Evolutionary conservation across 1,140 invertebrate genomes (phyloP).

Genomic region (Atta colombica): DNA sequence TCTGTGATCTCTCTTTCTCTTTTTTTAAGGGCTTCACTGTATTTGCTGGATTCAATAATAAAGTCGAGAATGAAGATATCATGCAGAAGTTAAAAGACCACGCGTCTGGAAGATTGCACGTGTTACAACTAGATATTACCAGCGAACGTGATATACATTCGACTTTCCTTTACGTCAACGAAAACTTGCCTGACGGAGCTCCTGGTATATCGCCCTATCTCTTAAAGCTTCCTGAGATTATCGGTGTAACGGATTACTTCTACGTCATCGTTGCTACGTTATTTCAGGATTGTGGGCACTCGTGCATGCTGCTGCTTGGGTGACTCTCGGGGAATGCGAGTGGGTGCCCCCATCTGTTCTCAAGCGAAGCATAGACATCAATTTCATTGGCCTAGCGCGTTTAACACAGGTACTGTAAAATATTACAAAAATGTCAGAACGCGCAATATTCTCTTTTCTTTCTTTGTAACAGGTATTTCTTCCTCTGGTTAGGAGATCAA

Average conservation of each 20-base stretch:
- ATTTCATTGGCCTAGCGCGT: slow-evolving; percentile 92
- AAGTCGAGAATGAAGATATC: slow-evolving; percentile 88
- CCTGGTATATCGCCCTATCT: slow-evolving; percentile 85
- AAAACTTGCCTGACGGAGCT: slow-evolving; percentile 92
- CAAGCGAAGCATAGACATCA: slow-evolving; percentile 91
- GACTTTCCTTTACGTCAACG: slow-evolving; percentile 91
- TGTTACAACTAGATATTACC: slow-evolving; percentile 91
- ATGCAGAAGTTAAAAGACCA: slow-evolving; percentile 92
- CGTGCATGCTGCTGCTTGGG: slow-evolving; percentile 95
- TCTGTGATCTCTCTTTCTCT: slow-evolving; percentile 53
- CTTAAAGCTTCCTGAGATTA: slow-evolving; percentile 3
- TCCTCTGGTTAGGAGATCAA: slow-evolving; percentile 91
- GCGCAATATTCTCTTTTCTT: background rate
- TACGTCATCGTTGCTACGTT: slow-evolving; percentile 35
- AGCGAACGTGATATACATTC: slow-evolving; percentile 91
- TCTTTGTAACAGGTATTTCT: slow-evolving; percentile 90
- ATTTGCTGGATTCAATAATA: slow-evolving; percentile 91
- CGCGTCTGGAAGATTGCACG: slow-evolving; percentile 91
- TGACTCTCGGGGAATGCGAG: slow-evolving; percentile 95
- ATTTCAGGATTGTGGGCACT: slow-evolving; percentile 93
- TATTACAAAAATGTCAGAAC: slow-evolving; percentile 43
- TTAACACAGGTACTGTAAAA: slow-evolving; percentile 88
- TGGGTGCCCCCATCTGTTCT: slow-evolving; percentile 93
- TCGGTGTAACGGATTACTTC: slow-evolving; percentile 32
- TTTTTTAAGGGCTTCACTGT: slow-evolving; percentile 91